Evolutionary conservation across 1,140 invertebrate species (phyloP).

Genomic region (Bombus impatiens): DNA sequence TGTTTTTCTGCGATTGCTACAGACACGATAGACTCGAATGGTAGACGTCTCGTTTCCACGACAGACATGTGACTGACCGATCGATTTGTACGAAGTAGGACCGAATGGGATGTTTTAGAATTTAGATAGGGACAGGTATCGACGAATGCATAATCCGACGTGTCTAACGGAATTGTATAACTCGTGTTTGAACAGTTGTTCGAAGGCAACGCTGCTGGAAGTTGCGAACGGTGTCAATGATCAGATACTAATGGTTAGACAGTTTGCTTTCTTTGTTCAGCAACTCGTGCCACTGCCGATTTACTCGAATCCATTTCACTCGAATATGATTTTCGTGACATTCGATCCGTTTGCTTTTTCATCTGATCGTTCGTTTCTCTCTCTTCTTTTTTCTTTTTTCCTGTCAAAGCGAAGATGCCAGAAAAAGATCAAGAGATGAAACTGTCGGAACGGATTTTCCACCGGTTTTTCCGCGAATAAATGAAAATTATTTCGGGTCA

Average conservation of each 20-base stretch:
- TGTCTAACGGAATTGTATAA: constrained; percentile 12
- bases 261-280: not conserved
- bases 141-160: constrained; percentile 11
- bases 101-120: not conserved
- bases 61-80: not conserved
- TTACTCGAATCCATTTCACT: not conserved
- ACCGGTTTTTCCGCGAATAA: not conserved
- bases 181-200: constrained; percentile 16
- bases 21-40: not conserved
- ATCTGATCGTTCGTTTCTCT: not conserved
- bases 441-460: not conserved
- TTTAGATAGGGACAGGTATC: constrained; percentile 19
- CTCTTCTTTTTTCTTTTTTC: not conserved
- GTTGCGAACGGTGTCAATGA: not conserved
- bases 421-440: not conserved
- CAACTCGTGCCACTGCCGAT: not conserved
- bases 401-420: not conserved
- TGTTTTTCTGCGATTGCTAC: not conserved
- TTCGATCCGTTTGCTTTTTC: not conserved
- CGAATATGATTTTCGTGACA: not conserved
- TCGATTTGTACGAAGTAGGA: not conserved
- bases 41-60: not conserved
- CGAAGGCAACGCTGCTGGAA: not conserved
- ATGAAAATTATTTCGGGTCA: constrained; percentile 32
- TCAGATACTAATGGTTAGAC: constrained; percentile 13